Evolutionary conservation across 92 coral and sea anemone genomes (phyloP), one percentile per base, ranked within the genome.

Genomic region (Parazoanthus atlanticus): DNA sequence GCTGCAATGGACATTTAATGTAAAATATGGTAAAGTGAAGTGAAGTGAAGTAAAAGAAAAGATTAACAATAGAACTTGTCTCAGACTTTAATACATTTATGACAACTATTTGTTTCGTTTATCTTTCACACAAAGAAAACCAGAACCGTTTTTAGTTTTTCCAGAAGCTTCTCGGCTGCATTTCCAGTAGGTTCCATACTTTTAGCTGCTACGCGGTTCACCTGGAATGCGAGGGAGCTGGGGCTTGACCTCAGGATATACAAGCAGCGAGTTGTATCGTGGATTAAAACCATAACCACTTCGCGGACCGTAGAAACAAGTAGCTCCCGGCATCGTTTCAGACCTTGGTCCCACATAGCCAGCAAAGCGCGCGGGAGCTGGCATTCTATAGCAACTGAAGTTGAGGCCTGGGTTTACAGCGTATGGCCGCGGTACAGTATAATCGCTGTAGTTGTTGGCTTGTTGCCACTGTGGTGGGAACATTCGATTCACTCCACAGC

Each of bases 261-360:
- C 76, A 76, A 91, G 90, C 67, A 87, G 46, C 47, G 90, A 91
- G 81, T 91, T 91, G 33, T 74, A 91, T 46, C 93, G 86, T 41
- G 93, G 93, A 47, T 91, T 91, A 38, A 91, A 91, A 13, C 93
- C 93, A 47, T 86, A 73, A 29, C 90, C 93, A 28, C 67, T 82
- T 3, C 85, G 49, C 5, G 90, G 90, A 21, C 88, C 89, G 70
- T 88, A 82, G 47, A 82, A 38, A 28, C 78, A 43, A 30, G 78
- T 17, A 8, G 87, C 87, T 70, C 87, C 67, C 13, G 87, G 54
- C 61, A 46, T 84, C 54, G 70, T 19, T 36, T 70, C 40, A 33
- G 78, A 19, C 52, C 78, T 29, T 29, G 78, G 66, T 43, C 38
- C 78, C n/a, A 49, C 16, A 8, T 69, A 21, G 67, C 78, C 76